A percentile compares a stretch with the other conserved stretches of the same genome.
Conservation (phyloP, 2,888 invertebrate species). For the Allolobophora icterica region DNA sequence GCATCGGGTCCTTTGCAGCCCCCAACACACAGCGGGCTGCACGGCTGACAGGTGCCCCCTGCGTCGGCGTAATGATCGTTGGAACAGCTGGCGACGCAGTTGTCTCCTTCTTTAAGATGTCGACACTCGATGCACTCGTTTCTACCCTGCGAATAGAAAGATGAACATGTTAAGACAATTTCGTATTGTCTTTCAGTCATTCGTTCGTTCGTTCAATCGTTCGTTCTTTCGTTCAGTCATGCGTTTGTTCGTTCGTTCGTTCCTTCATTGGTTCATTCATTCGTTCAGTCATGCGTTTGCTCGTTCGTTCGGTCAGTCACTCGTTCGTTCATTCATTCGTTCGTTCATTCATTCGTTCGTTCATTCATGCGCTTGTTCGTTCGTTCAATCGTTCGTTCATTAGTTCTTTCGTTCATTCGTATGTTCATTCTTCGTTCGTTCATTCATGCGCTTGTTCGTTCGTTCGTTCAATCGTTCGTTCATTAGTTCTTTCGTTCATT, state of each 20-base stretch:
- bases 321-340: no score
- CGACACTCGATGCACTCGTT: slow-evolving; percentile 77
- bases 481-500: background rate
- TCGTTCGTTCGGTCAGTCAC: background rate
- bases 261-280: no score
- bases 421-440: no score
- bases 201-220: no score
- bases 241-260: no score
- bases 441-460: background rate
- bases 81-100: slow-evolving; percentile 42
- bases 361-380: no score
- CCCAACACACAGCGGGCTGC: slow-evolving; percentile 80
- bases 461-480: background rate
- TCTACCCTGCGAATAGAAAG: slow-evolving; percentile 69
- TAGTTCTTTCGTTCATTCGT: no score
- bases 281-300: no score
- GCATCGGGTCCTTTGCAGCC: slow-evolving; percentile 71
- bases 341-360: no score
- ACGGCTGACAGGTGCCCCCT: slow-evolving; percentile 77
- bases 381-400: no score
- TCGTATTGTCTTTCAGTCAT: no score
- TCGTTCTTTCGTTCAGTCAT: no score
- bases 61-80: slow-evolving; percentile 73
- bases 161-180: background rate
- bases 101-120: slow-evolving; percentile 41